A percentile compares a stretch with the other conserved stretches of the same genome.
Evolutionary conservation across 2,888 invertebrate species (phyloP).

Genomic region (Cryptophagus acutangulus): DNA sequence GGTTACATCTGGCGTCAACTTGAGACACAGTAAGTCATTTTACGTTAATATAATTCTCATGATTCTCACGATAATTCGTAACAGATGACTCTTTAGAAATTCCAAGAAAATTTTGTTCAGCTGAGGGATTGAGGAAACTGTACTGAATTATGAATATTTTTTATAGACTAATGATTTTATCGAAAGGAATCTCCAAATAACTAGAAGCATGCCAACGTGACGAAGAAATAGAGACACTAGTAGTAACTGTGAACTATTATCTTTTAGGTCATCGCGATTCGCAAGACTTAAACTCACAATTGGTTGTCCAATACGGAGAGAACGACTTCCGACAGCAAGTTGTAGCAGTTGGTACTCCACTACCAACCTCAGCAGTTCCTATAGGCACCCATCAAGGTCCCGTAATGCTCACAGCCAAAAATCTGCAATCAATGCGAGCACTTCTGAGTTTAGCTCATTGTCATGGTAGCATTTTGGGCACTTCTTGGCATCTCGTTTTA

Average conservation of each 20-base stretch:
- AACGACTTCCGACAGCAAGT: slow-evolving; percentile 88
- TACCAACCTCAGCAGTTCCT: slow-evolving; percentile 78
- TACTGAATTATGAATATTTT: too few relatives aligned
- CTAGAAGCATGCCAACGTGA: too few relatives aligned
- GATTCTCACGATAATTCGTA: slow-evolving; percentile 5
- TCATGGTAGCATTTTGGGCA: slow-evolving; percentile 86
- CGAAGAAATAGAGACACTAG: too few relatives aligned
- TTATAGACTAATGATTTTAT: too few relatives aligned
- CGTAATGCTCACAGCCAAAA: slow-evolving; percentile 96
- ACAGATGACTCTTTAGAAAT: neutral
- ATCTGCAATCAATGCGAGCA: slow-evolving; percentile 94
- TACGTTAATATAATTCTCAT: slow-evolving; percentile 9
- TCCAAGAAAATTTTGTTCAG: too few relatives aligned
- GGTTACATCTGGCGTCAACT: slow-evolving; percentile 52
- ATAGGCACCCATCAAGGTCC: slow-evolving; percentile 78
- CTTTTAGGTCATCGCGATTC: slow-evolving; percentile 53
- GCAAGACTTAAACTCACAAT: slow-evolving; percentile 53
- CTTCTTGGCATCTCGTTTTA: slow-evolving; percentile 93
- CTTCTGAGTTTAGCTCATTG: slow-evolving; percentile 84
- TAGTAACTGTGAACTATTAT: too few relatives aligned
- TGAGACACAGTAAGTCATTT: slow-evolving; percentile 30
- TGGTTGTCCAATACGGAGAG: slow-evolving; percentile 53
- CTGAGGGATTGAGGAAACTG: neutral
- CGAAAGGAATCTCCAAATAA: slow-evolving; percentile 7
- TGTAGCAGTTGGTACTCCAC: slow-evolving; percentile 93